Base-by-base conservation (phyloP, 2,113 vertebrate species). In the Ivindomyrus marchei region DNA sequence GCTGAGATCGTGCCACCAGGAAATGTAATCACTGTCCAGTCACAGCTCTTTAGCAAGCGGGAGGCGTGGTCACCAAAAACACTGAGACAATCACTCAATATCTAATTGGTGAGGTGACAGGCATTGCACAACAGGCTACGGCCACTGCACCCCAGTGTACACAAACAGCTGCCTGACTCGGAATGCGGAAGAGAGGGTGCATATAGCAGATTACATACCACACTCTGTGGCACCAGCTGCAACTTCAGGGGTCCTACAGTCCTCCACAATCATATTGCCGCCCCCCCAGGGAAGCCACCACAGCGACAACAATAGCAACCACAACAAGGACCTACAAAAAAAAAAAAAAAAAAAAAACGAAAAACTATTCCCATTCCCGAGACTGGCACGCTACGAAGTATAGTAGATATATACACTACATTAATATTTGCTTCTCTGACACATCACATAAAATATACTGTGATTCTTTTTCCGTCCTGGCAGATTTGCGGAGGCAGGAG, bases 401-500 rank as follows among this genome's bases (percentile, higher is more conserved):
- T 58, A 58, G 7, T 24, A 24, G 21, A 27, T 10, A 31, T 70
- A 9, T n/a, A n/a, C 56, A 9, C 56, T 58, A n/a, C 21, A 58
- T 62, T 62, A n/a, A 62, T n/a, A 62, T 62, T 62, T 62, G 21
- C 56, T 58, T 58, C 7, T 58, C 56, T 36, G 66, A 13, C 66
- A 77, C 15, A 5, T 39, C 11, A 39, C 13, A 39, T 42, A 74
- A 36, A 17, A 36, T 74, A 5, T 39, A 39, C 4, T 47, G 7
- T 46, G 39, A 47, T 21, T 27, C 24, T 90, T 27, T 87, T 39
- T 91, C 46, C 86, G 87, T 92, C 4, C 87, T 89, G 56, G 9
- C 92, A 99, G 98, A 97, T 45, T 94, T 99, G 52, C 95, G 93
- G 10, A 94, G 92, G 89, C 97, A 96, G 88, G 97, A 96, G 92